Conservation (phyloP, 2,113 vertebrate genomes). For the Polypterus senegalus region DNA sequence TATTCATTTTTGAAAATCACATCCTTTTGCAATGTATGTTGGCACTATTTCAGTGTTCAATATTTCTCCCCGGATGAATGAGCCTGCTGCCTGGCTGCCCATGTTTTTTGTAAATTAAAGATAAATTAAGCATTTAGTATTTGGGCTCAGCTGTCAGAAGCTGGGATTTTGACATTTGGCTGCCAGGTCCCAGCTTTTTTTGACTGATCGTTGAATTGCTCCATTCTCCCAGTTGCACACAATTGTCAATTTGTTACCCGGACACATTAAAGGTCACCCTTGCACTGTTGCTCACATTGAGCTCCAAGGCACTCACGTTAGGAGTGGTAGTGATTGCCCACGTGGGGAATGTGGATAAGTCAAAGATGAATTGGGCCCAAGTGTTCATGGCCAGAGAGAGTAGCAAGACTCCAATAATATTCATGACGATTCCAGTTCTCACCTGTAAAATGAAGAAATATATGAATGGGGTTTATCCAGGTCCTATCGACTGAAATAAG, state of each 20-base stretch:
- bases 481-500: too few relatives aligned
- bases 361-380: slow-evolving; percentile 80
- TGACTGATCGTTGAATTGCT: not conserved
- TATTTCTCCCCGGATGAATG: too few relatives aligned
- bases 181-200: too few relatives aligned
- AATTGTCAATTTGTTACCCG: slow-evolving; percentile 43
- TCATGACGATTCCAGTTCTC: slow-evolving; percentile 85
- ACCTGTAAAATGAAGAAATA: slow-evolving; percentile 52
- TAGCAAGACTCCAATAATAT: slow-evolving; percentile 75
- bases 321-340: slow-evolving; percentile 57
- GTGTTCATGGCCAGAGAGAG: slow-evolving; percentile 87
- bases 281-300: slow-evolving; percentile 29
- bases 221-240: slow-evolving; percentile 25
- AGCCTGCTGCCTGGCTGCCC: too few relatives aligned
- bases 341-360: slow-evolving; percentile 66
- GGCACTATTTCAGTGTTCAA: too few relatives aligned
- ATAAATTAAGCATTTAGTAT: too few relatives aligned
- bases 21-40: too few relatives aligned
- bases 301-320: slow-evolving; percentile 42
- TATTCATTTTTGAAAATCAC: too few relatives aligned
- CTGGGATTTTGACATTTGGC: too few relatives aligned
- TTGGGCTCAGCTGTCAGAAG: too few relatives aligned
- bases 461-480: too few relatives aligned
- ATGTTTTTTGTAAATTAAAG: too few relatives aligned
- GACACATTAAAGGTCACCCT: slow-evolving; percentile 16